A percentile compares a stretch with the other conserved stretches of the same genome.
Conservation (phyloP, 2,113 vertebrate genomes). For the Sylvilagus bachmani region DNA sequence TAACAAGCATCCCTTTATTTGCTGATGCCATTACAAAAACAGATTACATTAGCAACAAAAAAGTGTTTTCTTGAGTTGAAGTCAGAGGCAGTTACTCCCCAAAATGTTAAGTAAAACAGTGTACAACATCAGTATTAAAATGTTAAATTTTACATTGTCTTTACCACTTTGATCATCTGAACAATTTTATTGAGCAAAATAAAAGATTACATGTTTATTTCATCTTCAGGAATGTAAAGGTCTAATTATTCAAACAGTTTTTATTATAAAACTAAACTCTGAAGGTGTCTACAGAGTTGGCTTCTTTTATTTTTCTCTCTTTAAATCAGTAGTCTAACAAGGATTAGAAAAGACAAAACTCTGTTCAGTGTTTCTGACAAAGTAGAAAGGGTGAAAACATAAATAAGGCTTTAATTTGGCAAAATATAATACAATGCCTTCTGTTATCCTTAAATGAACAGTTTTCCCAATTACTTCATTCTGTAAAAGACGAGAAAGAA, state of each 20-base stretch:
- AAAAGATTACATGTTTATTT: conserved; percentile 88
- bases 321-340: conserved; percentile 94
- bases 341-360: conserved; percentile 93
- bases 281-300: conserved; percentile 89
- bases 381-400: conserved; percentile 94
- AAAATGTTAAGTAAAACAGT: conserved; percentile 89
- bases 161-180: conserved; percentile 86
- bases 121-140: conserved; percentile 91
- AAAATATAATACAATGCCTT: conserved; percentile 93
- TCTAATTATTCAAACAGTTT: conserved; percentile 91
- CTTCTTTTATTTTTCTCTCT: conserved; percentile 83
- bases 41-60: conserved; percentile 90
- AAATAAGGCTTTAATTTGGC: conserved; percentile 95
- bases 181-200: conserved; percentile 89
- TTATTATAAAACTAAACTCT: conserved; percentile 93
- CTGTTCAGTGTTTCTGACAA: conserved; percentile 93
- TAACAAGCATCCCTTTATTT: conserved; percentile 92
- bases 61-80: conserved; percentile 89
- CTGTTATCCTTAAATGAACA: conserved; percentile 87
- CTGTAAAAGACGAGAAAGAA: conserved; percentile 86
- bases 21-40: conserved; percentile 89
- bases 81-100: conserved; percentile 89
- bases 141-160: conserved; percentile 86
- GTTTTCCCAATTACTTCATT: conserved; percentile 87
- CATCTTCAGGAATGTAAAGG: conserved; percentile 91